These are phyloP conservation scores for Amiota minor DNA, from an alignment of 2,888 invertebrate species.

Conservation along the genomic window DNA sequence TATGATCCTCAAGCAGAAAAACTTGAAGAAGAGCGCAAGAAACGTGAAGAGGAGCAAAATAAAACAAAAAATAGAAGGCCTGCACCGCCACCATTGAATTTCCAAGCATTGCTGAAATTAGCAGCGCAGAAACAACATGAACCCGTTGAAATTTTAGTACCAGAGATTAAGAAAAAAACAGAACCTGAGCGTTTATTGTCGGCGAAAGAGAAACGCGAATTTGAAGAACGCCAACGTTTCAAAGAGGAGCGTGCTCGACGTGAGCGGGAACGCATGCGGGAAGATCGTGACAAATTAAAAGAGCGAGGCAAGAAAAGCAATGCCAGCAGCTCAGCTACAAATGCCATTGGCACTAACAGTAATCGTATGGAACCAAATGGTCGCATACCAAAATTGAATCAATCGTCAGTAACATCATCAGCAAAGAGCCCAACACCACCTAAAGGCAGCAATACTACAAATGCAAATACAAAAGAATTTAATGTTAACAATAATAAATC, in stretches of 20 bases:
- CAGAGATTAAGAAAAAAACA: slow-evolving; percentile 74
- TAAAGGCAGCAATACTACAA: background rate
- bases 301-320: slow-evolving; percentile 36
- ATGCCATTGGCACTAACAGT: slow-evolving; percentile 3
- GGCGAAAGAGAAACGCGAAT: slow-evolving; percentile 84
- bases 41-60: slow-evolving; percentile 66
- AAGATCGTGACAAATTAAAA: slow-evolving; percentile 45
- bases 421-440: background rate
- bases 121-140: slow-evolving; percentile 89
- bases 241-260: slow-evolving; percentile 76
- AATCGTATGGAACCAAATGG: slow-evolving; percentile 67
- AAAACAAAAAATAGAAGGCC: slow-evolving; percentile 77
- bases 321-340: slow-evolving; percentile 22
- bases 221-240: slow-evolving; percentile 81
- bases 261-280: slow-evolving; percentile 61
- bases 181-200: slow-evolving; percentile 84
- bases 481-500: slow-evolving; percentile 29
- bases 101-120: slow-evolving; percentile 83
- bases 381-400: slow-evolving; percentile 76
- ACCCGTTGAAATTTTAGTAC: slow-evolving; percentile 77
- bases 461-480: slow-evolving; percentile 22
- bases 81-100: slow-evolving; percentile 85
- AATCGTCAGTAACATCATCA: slow-evolving; percentile 29
- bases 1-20: slow-evolving; percentile 67
- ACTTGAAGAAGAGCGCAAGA: slow-evolving; percentile 63